phyloP scores from a whole-genome alignment of 2,888 invertebrate species.

The Meteorus colon region DNA sequence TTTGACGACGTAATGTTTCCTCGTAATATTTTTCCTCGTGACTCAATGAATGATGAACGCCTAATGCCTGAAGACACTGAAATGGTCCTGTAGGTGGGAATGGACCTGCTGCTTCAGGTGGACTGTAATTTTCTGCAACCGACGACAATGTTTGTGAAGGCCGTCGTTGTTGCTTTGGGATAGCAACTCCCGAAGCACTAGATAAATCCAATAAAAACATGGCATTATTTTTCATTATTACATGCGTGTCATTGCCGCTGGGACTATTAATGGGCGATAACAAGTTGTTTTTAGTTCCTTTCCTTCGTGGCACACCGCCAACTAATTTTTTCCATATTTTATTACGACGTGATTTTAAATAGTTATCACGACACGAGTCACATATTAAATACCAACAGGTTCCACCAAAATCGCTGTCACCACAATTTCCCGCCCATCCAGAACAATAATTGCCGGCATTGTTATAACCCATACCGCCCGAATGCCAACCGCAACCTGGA shows the following conservation, averaged over 20 bases:
- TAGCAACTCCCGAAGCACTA: slow-evolving; percentile 79
- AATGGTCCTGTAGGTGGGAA: slow-evolving; percentile 77
- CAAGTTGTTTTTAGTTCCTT: slow-evolving; percentile 56
- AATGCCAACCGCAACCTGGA: slow-evolving; percentile 91
- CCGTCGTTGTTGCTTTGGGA: slow-evolving; percentile 70
- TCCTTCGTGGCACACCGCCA: slow-evolving; percentile 61
- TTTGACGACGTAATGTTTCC: slow-evolving; percentile 74
- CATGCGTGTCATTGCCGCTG: slow-evolving; percentile 75
- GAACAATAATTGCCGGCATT: slow-evolving; percentile 90
- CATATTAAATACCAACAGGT: slow-evolving; percentile 95
- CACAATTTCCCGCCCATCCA: slow-evolving; percentile 92
- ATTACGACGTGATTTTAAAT: slow-evolving; percentile 71
- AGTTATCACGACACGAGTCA: slow-evolving; percentile 90
- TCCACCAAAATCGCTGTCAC: slow-evolving; percentile 86
- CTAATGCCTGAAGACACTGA: slow-evolving; percentile 78
- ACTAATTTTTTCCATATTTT: slow-evolving; percentile 66
- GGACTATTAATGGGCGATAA: slow-evolving; percentile 69
- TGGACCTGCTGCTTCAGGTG: slow-evolving; percentile 75
- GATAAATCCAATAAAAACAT: slow-evolving; percentile 93
- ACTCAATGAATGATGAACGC: slow-evolving; percentile 63
- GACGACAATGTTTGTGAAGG: slow-evolving; percentile 74
- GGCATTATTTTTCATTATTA: slow-evolving; percentile 93
- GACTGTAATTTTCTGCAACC: slow-evolving; percentile 76
- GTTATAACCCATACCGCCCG: slow-evolving; percentile 93
- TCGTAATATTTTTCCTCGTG: slow-evolving; percentile 72